Evolutionary conservation across 2,797 vertebrate genomes (phyloP).

Genomic region (Characodon lateralis): DNA sequence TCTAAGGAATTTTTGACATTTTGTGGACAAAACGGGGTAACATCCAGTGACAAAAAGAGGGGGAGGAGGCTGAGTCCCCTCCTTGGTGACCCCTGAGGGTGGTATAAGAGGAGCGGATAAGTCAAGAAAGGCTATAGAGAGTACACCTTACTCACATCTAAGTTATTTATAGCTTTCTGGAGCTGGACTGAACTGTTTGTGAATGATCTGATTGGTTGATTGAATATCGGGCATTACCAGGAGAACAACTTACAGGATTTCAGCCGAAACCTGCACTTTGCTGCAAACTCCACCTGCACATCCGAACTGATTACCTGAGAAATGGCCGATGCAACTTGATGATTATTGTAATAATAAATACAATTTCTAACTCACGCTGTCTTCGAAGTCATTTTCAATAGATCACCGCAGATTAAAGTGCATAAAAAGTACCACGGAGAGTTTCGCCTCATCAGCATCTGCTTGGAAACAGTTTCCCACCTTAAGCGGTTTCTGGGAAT

Average conservation of each 20-base stretch:
- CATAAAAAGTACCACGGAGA: neutral
- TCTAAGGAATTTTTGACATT: slow-evolving; percentile 5
- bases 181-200: slow-evolving; percentile 16
- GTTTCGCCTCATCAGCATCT: neutral
- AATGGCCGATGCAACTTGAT: neutral
- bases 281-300: neutral
- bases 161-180: neutral
- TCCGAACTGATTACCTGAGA: neutral
- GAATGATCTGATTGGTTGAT: slow-evolving; percentile 6
- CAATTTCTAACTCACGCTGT: too few species aligned
- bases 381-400: too few species aligned
- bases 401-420: neutral
- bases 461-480: neutral
- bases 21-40: slow-evolving; percentile 6
- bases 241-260: slow-evolving; percentile 33
- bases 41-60: neutral
- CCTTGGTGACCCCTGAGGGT: slow-evolving; percentile 21
- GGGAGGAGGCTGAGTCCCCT: neutral
- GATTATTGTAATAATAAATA: neutral
- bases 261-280: slow-evolving; percentile 20
- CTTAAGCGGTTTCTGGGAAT: slow-evolving; percentile 31
- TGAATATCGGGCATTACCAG: slow-evolving; percentile 8
- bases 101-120: slow-evolving; percentile 15
- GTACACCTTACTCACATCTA: neutral
- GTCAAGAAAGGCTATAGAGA: neutral